Evolutionary conservation across 2,113 vertebrate genomes (phyloP).

Genomic region (Beaufortia kweichowensis): DNA sequence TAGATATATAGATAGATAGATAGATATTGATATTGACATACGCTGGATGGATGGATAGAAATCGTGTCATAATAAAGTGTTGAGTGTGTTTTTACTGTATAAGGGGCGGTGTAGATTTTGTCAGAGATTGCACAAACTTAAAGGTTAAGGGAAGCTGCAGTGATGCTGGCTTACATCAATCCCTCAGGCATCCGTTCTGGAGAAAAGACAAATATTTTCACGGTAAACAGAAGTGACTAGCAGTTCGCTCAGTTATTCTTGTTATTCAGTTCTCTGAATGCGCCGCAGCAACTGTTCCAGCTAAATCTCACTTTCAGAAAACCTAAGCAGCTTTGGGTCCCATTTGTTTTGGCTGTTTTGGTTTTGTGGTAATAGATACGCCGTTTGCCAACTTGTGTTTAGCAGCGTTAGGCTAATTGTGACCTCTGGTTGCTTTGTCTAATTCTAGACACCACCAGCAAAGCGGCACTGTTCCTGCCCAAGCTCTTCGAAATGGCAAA

Average conservation of each 20-base stretch:
- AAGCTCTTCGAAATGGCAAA: conserved; percentile 41
- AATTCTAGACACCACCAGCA: background rate
- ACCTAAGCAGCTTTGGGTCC: conserved; percentile 6
- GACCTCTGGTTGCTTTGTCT: background rate
- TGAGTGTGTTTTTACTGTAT: background rate
- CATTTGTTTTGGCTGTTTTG: background rate
- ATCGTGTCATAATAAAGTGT: no score
- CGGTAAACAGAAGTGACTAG: conserved; percentile 70
- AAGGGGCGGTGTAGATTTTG: background rate
- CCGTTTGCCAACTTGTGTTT: background rate
- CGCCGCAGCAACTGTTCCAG: background rate
- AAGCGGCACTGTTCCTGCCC: background rate
- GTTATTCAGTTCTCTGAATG: conserved; percentile 35
- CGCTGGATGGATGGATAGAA: no score
- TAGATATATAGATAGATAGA: no score
- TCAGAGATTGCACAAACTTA: conserved; percentile 18
- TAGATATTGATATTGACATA: no score
- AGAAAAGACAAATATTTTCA: conserved; percentile 75
- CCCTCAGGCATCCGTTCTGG: conserved; percentile 48
- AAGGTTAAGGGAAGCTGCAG: conserved; percentile 24
- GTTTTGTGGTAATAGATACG: conserved; percentile 6
- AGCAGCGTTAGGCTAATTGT: background rate
- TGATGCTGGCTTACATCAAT: conserved; percentile 70
- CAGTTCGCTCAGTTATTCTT: conserved; percentile 68
- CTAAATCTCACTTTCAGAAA: conserved; percentile 4